These are phyloP conservation scores for Xiphydria camelus DNA, from an alignment of 2,888 invertebrate species.

Conservation along the genomic window DNA sequence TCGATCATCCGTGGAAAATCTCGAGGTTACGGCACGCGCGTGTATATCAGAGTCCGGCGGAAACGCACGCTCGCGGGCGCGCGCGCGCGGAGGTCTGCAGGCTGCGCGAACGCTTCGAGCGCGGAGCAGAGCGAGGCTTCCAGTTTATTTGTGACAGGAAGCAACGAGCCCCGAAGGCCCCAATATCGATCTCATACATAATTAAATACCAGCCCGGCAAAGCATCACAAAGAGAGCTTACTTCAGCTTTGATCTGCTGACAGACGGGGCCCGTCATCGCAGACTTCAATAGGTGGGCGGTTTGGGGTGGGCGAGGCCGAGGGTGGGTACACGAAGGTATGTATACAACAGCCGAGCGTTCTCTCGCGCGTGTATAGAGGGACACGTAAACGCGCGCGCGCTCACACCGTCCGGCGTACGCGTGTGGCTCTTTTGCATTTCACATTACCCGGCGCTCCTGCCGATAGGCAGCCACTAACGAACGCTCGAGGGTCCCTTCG, in stretches of 20 bases:
- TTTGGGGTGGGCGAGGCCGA: neutral
- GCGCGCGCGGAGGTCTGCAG: too few relatives aligned
- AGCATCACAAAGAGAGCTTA: slow-evolving; percentile 57
- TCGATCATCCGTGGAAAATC: neutral
- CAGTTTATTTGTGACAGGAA: slow-evolving; percentile 12
- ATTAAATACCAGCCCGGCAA: slow-evolving; percentile 55
- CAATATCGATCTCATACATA: slow-evolving; percentile 57
- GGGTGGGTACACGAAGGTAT: too few relatives aligned
- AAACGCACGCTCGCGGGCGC: too few relatives aligned
- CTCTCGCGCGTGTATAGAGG: too few relatives aligned
- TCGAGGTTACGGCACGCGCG: too few relatives aligned
- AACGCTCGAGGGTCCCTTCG: slow-evolving; percentile 30
- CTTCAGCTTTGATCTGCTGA: slow-evolving; percentile 57
- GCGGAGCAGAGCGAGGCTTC: neutral
- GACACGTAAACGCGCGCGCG: too few relatives aligned
- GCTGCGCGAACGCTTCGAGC: too few relatives aligned
- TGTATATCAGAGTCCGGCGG: too few relatives aligned
- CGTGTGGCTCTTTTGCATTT: slow-evolving; percentile 35
- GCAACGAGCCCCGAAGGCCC: slow-evolving; percentile 42
- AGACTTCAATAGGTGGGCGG: slow-evolving; percentile 53
- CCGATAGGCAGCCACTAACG: slow-evolving; percentile 30
- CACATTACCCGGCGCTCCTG: slow-evolving; percentile 30
- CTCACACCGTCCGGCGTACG: too few relatives aligned
- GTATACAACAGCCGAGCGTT: too few relatives aligned
- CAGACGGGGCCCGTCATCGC: slow-evolving; percentile 57